Conservation (phyloP, 2,113 vertebrate species). For the Trogon melanurus region DNA sequence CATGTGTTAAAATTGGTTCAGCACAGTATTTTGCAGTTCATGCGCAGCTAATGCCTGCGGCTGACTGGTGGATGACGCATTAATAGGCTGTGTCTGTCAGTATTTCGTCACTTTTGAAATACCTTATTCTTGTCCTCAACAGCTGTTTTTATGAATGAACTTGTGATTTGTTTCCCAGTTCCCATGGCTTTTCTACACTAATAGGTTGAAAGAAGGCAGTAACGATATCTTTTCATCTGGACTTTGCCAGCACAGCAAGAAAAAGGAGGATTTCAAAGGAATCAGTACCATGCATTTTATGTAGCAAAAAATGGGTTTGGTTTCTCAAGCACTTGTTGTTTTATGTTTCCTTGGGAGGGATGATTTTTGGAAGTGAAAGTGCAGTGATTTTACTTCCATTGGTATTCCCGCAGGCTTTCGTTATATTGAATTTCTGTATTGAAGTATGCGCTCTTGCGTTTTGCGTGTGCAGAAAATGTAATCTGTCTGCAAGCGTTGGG, state of each 20-base stretch:
- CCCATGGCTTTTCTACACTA: background rate
- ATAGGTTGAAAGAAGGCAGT: background rate
- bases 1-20: background rate
- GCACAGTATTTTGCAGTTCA: background rate
- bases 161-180: background rate
- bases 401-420: background rate
- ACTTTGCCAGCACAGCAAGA: background rate
- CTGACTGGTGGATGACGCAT: background rate
- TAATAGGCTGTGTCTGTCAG: background rate
- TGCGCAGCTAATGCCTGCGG: background rate
- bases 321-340: background rate
- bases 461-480: background rate
- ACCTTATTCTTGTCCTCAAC: background rate
- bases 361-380: background rate
- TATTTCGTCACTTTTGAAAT: background rate
- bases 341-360: background rate
- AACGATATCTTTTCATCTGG: background rate
- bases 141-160: background rate
- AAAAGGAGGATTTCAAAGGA: background rate
- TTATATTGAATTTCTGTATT: background rate
- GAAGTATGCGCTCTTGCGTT: background rate
- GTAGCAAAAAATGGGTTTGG: background rate
- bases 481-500: background rate
- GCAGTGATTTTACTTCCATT: background rate
- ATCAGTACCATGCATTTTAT: background rate